phyloP scores from a whole-genome alignment of 2,113 vertebrate species.

The Blennius ocellaris region DNA sequence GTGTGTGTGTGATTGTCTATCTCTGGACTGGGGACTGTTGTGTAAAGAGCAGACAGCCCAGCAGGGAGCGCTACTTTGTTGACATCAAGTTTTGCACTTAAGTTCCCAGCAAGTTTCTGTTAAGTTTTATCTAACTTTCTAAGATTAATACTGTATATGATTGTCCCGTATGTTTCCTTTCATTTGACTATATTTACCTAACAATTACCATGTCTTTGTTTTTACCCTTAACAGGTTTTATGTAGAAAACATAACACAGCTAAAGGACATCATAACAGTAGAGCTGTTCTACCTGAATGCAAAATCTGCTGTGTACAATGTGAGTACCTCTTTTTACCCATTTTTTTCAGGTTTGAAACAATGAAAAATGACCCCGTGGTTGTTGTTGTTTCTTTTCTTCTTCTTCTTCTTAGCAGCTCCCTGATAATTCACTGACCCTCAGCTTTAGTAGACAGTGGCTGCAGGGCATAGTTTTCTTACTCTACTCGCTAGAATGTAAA shows the following conservation, averaged over 20 bases:
- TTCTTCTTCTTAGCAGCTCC: constrained; percentile 11
- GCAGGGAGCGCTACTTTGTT: constrained; percentile 54
- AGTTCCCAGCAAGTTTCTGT: not conserved
- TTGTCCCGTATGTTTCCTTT: not conserved
- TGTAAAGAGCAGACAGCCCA: constrained; percentile 36
- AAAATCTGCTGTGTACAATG: constrained; percentile 96
- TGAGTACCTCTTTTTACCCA: constrained; percentile 70
- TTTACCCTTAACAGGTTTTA: constrained; percentile 88
- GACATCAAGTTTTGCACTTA: not conserved
- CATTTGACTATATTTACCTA: no score
- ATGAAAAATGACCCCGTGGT: constrained; percentile 1
- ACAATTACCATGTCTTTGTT: no score
- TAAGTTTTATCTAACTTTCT: no score
- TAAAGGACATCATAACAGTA: constrained; percentile 96
- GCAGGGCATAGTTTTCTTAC: constrained; percentile 59
- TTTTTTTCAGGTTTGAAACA: constrained; percentile 11
- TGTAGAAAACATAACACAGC: constrained; percentile 95
- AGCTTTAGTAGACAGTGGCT: constrained; percentile 57
- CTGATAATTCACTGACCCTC: constrained; percentile 69
- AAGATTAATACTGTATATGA: not conserved
- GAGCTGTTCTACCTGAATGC: constrained; percentile 98
- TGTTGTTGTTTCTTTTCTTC: not conserved
- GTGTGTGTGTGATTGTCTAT: no score
- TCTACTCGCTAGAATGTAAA: constrained; percentile 64
- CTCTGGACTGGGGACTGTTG: no score